Evolutionary conservation across 2,797 vertebrate genomes (phyloP).

Genomic region (Lepidocolaptes lacrymiger): DNA sequence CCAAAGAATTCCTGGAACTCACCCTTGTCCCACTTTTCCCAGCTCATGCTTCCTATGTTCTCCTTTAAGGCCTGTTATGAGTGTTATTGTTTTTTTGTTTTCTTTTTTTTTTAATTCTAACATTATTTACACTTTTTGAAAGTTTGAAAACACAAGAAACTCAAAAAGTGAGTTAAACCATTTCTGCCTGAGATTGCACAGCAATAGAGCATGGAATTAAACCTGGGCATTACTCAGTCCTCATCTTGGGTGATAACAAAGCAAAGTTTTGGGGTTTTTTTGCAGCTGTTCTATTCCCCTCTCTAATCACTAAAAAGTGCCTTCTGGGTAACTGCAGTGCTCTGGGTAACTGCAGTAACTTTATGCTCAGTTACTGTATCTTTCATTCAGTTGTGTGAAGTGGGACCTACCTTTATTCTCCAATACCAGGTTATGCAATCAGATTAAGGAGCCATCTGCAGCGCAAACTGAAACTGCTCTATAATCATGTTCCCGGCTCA

Average conservation of each 20-base stretch:
- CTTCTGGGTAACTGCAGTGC: background rate
- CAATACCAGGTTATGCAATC: slow-evolving; percentile 40
- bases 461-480: background rate
- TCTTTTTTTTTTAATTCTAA: background rate
- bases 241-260: background rate
- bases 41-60: background rate
- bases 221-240: background rate
- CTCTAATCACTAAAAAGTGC: background rate
- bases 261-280: background rate
- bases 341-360: background rate
- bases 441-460: slow-evolving; percentile 62
- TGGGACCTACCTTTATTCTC: background rate
- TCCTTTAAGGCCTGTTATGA: background rate
- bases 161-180: background rate
- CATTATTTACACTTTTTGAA: background rate
- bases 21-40: background rate
- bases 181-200: background rate
- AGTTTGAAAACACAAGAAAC: background rate
- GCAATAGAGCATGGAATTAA: background rate
- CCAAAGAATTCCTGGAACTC: slow-evolving; percentile 39
- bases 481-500: slow-evolving; percentile 16
- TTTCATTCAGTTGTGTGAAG: background rate
- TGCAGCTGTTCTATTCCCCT: background rate
- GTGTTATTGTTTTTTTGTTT: background rate
- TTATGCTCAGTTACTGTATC: background rate